Percentiles rank a stretch among this genome's conserved stretches.
Conservation (phyloP, 2,113 vertebrate genomes). For the Alectura lathami region DNA sequence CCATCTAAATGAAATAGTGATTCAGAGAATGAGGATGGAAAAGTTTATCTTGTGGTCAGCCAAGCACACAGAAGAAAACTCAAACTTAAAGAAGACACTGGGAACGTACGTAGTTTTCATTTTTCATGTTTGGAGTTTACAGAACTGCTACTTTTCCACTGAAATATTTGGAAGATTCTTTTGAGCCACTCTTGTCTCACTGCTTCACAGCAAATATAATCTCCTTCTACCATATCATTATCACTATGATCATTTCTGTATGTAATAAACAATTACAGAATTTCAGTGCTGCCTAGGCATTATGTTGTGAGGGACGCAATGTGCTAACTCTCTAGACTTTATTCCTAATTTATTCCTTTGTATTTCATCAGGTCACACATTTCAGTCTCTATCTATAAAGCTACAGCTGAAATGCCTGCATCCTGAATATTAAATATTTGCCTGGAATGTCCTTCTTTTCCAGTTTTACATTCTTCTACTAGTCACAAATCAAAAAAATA, state of each 20-base stretch:
- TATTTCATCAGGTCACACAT: background rate
- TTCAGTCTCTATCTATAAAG: background rate
- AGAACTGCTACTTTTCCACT: background rate
- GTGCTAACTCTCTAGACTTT: background rate
- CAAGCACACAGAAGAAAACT: background rate
- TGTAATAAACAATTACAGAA: background rate
- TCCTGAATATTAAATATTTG: background rate
- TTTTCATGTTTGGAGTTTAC: background rate
- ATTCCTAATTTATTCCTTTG: background rate
- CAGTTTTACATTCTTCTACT: background rate
- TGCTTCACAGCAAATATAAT: background rate
- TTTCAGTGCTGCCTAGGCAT: background rate
- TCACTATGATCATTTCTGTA: background rate
- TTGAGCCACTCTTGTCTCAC: background rate
- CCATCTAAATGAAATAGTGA: background rate
- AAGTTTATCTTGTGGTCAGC: background rate
- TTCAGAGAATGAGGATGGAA: background rate
- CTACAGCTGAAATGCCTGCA: background rate
- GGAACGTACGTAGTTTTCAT: background rate
- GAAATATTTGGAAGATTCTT: background rate
- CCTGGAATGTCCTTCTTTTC: background rate
- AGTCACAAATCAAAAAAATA: background rate
- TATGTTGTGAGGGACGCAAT: background rate
- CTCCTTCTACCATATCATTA: background rate
- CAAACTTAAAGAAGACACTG: background rate